These are phyloP conservation scores for Cebidichthys violaceus DNA, from an alignment of 2,113 vertebrate species.

Conservation along the genomic window DNA sequence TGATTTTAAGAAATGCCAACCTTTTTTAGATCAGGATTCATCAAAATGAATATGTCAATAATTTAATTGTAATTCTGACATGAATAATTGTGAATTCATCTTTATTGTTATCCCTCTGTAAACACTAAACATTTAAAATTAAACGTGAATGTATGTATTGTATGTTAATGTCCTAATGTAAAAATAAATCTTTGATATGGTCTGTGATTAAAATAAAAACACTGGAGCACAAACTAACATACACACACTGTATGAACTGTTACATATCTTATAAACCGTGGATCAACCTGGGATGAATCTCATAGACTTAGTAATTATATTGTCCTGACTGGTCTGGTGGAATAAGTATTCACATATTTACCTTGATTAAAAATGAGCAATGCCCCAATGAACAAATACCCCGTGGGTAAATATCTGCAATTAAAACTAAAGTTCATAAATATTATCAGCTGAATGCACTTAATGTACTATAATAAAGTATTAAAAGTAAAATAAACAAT, in stretches of 20 bases:
- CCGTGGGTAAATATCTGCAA: not conserved
- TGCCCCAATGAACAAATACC: not conserved
- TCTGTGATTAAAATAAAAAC: constrained; percentile 31
- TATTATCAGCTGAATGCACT: not conserved
- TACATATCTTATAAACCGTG: not conserved
- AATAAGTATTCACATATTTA: not conserved
- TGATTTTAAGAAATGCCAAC: not conserved
- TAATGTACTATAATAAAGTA: not conserved
- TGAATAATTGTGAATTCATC: not conserved
- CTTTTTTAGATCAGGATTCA: not conserved
- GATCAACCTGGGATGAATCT: not conserved
- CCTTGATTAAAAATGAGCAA: not conserved
- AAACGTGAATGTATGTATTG: not conserved
- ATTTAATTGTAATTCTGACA: constrained; percentile 3
- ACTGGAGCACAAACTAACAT: not conserved
- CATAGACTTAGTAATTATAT: not conserved
- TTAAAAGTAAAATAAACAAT: not conserved
- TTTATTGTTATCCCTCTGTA: constrained; percentile 12
- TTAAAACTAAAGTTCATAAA: not conserved
- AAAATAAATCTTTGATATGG: not conserved
- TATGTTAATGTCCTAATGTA: not conserved
- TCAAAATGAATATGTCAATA: not conserved
- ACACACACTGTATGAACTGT: not conserved
- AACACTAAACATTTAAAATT: not conserved
- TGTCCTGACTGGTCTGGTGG: not conserved